phyloP scores from a whole-genome alignment of 92 coral and sea anemone species.

The Heteractis magnifica region DNA sequence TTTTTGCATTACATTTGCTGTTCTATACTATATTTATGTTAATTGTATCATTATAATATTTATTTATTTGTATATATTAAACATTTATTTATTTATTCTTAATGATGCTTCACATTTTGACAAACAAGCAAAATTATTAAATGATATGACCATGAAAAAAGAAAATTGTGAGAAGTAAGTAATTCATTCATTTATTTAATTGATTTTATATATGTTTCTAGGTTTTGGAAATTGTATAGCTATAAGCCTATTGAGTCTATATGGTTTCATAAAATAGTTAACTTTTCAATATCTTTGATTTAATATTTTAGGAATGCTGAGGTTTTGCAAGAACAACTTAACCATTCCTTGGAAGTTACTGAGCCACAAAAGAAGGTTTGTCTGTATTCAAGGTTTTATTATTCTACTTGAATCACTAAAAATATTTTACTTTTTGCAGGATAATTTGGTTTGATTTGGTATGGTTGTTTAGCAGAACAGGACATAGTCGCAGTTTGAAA shows the following conservation, averaged over 20 bases:
- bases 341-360: slow-evolving; percentile 57
- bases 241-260: no score
- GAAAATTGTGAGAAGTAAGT: slow-evolving; percentile 75
- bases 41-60: not conserved
- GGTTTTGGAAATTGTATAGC: no score
- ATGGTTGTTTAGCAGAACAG: no score
- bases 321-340: slow-evolving; percentile 58
- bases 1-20: slow-evolving; percentile 17
- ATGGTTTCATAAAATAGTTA: not conserved
- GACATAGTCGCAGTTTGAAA: no score
- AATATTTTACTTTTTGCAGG: no score
- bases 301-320: slow-evolving; percentile 50
- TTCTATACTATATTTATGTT: not conserved
- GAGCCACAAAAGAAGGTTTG: slow-evolving; percentile 81
- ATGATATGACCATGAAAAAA: slow-evolving; percentile 56
- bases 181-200: slow-evolving; percentile 7
- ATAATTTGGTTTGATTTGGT: not conserved
- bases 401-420: not conserved
- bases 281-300: not conserved
- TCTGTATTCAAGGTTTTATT: not conserved
- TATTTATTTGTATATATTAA: not conserved
- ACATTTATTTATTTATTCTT: slow-evolving; percentile 36
- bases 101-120: slow-evolving; percentile 70
- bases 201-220: not conserved
- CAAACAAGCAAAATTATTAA: slow-evolving; percentile 57